Base-by-base conservation (phyloP, 2,797 vertebrate genomes). In the Eurystomus glaucurus region DNA sequence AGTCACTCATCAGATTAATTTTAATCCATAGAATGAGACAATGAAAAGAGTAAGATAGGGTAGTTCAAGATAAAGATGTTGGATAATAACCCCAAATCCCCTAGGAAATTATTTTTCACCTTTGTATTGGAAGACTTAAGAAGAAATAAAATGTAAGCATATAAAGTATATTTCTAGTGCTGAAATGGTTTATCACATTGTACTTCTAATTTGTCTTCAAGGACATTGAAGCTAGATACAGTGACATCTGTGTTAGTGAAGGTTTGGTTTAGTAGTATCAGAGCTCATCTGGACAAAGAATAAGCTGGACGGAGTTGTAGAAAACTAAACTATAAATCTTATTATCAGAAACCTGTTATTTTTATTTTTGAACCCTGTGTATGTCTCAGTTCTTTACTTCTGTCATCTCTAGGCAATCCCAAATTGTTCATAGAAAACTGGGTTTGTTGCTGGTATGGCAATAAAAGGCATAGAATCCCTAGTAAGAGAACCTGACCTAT, bases 31-130 rank as follows among this genome's bases (percentile, higher is more conserved):
- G 74, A 81, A 83, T 81, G 54, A 75, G 17, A 29, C 41, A 80
- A 23, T 28, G 55, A 85, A 82, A 41, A 88, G 17, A 51, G 29
- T 22, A 51, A 85, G 80, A 78, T 61, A 78, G 17, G 14, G 28
- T 88, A 88, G 78, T 37, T 82, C 76, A 88, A 50, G 78, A 90
- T 69, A 74, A 81, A 92, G 55, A 78, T 57, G 84, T 5, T 20
- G 23, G 75, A 84, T 88, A 76, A 74, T 76, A 94, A 80, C 50
- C 90, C 45, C 37, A 82, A 71, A 89, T 89, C 57, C 88, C 91
- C 33, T 20, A 92, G 90, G 92, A 97, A 94, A 93, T 95, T 10
- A 95, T 88, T 97, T 92, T 85, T 91, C 81, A 91, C 70, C 69
- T 93, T 91, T 72, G 25, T 86, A 76, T 29, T 91, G 93, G 92